Base-by-base conservation (phyloP, 2,888 invertebrate species). In the Tipula confusa region DNA sequence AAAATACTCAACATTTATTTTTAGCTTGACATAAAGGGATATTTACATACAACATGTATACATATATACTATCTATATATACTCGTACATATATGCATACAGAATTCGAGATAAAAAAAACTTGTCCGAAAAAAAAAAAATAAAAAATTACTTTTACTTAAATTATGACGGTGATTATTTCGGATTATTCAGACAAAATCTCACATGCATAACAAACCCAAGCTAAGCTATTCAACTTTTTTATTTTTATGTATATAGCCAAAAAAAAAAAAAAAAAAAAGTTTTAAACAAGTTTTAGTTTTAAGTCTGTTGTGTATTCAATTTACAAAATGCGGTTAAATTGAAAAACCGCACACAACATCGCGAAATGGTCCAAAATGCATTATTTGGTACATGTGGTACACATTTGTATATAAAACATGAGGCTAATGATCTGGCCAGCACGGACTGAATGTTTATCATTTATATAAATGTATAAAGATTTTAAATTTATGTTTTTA, bases 131-230 rank as follows among this genome's bases (percentile, higher is more conserved):
- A 24, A 24, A 24, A 64, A 18, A 43, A 43, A 6, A 43, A 43
- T 15, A 43, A 43, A 48, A 64, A 64, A 48, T 7, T 48, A 64
- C 64, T 64, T 64, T 64, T 64, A 64, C 64, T 64, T 64, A 64
- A 64, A 64, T 64, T 64, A 64, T 64, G 64, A 64, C 64, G 64
- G 64, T 64, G 64, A 64, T 64, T 64, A 64, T 24, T 64, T 64
- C 11, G 64, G 64, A 64, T 64, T 64, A 64, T 64, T 64, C 64
- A 64, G 64, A 64, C 24, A 64, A 64, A 64, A 64, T 64, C 64
- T 64, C 64, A 64, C 64, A 64, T 64, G 64, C 64, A 64, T 64
- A 64, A 64, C 24, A 64, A 7, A 64, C 18, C 64, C 64, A 64
- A 64, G 64, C 64, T 64, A 64, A 64, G 64, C 64, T 18, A 24